phyloP scores from a whole-genome alignment of 2,113 vertebrate genomes.

The Callipepla californica region DNA sequence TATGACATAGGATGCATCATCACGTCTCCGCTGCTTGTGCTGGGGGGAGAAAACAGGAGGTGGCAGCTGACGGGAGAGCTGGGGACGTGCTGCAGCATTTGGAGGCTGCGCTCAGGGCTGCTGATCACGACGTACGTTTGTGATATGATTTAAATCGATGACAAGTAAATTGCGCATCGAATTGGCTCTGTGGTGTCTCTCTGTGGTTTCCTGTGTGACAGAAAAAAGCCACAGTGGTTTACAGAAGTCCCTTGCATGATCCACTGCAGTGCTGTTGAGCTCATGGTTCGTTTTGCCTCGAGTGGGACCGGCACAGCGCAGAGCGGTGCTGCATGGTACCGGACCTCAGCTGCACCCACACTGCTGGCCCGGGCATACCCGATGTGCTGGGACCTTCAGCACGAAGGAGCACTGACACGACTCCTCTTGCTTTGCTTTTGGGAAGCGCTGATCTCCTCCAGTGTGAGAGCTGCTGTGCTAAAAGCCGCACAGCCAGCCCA shows the following conservation, averaged over 20 bases:
- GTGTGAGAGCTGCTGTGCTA: not conserved
- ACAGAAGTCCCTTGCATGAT: not conserved
- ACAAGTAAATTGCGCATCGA: not conserved
- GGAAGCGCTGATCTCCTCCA: not conserved
- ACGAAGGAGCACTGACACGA: rapidly evolving
- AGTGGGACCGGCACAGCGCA: rapidly evolving
- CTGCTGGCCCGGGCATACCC: not conserved
- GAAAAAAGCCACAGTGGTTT: rapidly evolving
- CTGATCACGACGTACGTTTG: not conserved
- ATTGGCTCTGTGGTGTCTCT: not conserved
- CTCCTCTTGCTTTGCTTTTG: not conserved
- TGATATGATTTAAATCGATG: not conserved
- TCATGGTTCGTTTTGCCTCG: not conserved
- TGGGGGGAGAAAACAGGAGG: not conserved
- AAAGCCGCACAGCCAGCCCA: not conserved
- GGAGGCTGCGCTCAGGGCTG: not conserved
- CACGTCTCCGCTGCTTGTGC: rapidly evolving
- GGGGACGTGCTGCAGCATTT: not conserved
- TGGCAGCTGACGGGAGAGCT: not conserved
- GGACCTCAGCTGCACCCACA: not conserved
- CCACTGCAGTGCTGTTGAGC: rapidly evolving
- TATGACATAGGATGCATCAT: rapidly evolving
- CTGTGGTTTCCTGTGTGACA: not conserved
- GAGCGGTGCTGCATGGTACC: too few species aligned
- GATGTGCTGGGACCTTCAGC: not conserved